Evolutionary conservation across 2,113 vertebrate genomes (phyloP).

Genomic region (Corythaeola cristata): DNA sequence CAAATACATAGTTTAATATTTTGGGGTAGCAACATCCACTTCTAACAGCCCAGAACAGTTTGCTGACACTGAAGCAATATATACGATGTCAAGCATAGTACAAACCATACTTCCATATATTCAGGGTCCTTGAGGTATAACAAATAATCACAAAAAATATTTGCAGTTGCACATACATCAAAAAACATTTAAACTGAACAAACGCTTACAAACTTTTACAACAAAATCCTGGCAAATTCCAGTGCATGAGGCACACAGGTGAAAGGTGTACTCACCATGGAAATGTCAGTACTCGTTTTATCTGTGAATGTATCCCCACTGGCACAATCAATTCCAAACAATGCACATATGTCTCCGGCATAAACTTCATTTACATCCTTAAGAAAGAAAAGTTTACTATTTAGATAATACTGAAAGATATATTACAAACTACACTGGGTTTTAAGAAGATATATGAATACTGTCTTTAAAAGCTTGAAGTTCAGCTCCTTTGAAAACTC

Average conservation of each 20-base stretch:
- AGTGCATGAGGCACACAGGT: neutral
- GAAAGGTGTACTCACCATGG: conserved; percentile 82
- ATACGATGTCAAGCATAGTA: neutral
- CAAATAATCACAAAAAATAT: neutral
- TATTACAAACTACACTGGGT: neutral
- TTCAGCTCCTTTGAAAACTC: neutral
- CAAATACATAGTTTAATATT: neutral
- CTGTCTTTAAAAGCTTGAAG: neutral
- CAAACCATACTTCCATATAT: too few relatives aligned
- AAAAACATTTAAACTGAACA: neutral
- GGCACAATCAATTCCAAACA: conserved; percentile 96
- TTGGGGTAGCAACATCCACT: neutral
- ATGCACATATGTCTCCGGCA: conserved; percentile 93
- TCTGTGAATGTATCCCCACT: conserved; percentile 95
- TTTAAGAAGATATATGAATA: neutral
- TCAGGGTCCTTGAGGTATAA: neutral
- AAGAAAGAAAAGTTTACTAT: neutral
- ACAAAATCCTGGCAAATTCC: neutral
- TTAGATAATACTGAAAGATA: neutral
- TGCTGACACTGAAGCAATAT: neutral
- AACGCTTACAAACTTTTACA: fast-evolving
- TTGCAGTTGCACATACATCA: neutral
- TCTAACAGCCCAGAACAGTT: neutral
- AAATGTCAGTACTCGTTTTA: conserved; percentile 79
- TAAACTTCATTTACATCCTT: conserved; percentile 92